These are phyloP conservation scores for Acestrorhynchus altus DNA, from an alignment of 2,797 vertebrate species.

Conservation along the genomic window DNA sequence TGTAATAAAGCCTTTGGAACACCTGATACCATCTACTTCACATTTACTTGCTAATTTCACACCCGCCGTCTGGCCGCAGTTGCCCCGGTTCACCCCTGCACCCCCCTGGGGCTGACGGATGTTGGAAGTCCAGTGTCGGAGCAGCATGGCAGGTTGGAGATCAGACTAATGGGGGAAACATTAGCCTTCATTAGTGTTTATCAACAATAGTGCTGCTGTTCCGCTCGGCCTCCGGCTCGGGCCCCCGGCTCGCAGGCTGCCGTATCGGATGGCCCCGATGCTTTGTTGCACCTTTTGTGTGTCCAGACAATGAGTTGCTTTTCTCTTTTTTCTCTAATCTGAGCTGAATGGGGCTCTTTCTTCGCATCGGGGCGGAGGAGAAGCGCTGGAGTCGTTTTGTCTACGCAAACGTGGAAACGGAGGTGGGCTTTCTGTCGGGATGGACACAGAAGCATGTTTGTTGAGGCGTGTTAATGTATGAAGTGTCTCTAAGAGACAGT, in stretches of 20 bases:
- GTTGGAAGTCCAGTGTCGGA: slow-evolving; percentile 33
- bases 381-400: slow-evolving; percentile 44
- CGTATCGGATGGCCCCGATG: slow-evolving; percentile 50
- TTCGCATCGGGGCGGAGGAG: slow-evolving; percentile 29
- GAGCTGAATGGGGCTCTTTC: slow-evolving; percentile 56
- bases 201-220: slow-evolving; percentile 59
- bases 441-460: not conserved
- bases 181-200: slow-evolving; percentile 54
- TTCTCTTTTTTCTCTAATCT: slow-evolving; percentile 40
- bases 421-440: slow-evolving; percentile 12
- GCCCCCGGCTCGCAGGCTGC: slow-evolving; percentile 42
- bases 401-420: slow-evolving; percentile 41
- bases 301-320: slow-evolving; percentile 57
- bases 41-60: not conserved
- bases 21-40: not conserved
- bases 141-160: slow-evolving; percentile 3
- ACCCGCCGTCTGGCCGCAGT: not conserved
- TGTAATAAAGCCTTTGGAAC: no score
- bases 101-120: slow-evolving; percentile 4
- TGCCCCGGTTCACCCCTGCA: slow-evolving; percentile 25
- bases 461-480: not conserved
- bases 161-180: slow-evolving; percentile 50
- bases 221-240: slow-evolving; percentile 42
- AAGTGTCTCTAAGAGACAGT: not conserved
- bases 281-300: slow-evolving; percentile 61